Percentiles rank a stretch among this genome's conserved stretches.
These are phyloP conservation scores for Anolis carolinensis DNA, from an alignment of 2,113 vertebrate species.

Conservation along the genomic window DNA sequence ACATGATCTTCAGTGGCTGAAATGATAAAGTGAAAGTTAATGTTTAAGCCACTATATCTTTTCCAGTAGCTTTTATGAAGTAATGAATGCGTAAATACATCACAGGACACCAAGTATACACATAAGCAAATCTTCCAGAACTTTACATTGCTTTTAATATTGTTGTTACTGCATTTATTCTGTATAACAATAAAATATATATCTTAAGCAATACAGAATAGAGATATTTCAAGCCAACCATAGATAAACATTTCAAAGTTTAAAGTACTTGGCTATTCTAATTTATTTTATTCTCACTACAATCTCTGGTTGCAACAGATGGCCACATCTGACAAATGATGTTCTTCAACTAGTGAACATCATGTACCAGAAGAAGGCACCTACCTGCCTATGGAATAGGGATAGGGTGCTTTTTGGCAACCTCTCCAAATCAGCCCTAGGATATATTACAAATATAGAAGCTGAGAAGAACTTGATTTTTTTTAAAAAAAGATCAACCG, in stretches of 20 bases:
- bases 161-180: background rate
- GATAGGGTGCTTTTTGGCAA: no score
- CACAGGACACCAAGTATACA: background rate
- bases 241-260: background rate
- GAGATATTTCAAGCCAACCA: background rate
- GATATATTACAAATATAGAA: background rate
- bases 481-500: background rate
- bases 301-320: background rate
- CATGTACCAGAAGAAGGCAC: background rate
- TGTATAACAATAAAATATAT: background rate
- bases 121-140: slow-evolving; percentile 24
- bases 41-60: slow-evolving; percentile 48
- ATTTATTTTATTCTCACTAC: background rate
- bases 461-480: background rate
- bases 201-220: no score
- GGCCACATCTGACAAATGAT: background rate
- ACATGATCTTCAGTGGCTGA: slow-evolving; percentile 60
- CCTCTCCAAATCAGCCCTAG: background rate
- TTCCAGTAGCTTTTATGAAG: slow-evolving; percentile 30
- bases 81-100: background rate
- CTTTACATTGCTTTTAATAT: slow-evolving; percentile 6
- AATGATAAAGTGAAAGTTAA: slow-evolving; percentile 65
- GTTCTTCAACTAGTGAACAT: background rate
- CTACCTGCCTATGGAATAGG: background rate
- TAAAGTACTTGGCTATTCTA: background rate